These are phyloP conservation scores for Mustela nigripes DNA, from an alignment of 2,113 vertebrate genomes.

Conservation along the genomic window DNA sequence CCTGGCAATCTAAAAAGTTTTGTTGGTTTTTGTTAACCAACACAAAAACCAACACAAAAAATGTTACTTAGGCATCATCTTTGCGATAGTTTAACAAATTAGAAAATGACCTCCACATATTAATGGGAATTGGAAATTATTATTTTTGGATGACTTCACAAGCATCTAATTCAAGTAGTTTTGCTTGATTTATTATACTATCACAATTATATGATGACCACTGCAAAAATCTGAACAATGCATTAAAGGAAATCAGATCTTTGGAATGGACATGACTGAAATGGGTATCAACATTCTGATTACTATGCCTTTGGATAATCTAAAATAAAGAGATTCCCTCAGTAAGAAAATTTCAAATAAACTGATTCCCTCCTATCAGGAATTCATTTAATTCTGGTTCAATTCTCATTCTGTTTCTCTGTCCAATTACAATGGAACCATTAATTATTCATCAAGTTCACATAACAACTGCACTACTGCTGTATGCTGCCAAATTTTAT, in stretches of 20 bases:
- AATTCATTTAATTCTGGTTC: constrained; percentile 24
- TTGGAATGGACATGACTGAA: background rate
- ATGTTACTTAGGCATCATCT: background rate
- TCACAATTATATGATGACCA: background rate
- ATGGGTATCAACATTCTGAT: background rate
- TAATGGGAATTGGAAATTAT: background rate
- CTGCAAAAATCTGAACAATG: constrained; percentile 40
- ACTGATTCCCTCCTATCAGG: background rate
- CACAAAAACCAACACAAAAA: too few relatives aligned
- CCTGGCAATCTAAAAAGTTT: background rate
- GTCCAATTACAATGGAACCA: background rate
- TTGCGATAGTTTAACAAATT: background rate
- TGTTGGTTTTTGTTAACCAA: background rate
- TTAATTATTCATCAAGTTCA: background rate
- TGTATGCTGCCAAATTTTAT: background rate
- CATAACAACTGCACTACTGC: background rate
- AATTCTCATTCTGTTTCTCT: constrained; percentile 19
- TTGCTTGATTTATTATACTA: background rate
- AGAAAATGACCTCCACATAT: constrained; percentile 2
- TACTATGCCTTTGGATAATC: background rate
- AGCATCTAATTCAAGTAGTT: constrained; percentile 24
- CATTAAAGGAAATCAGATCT: constrained; percentile 23
- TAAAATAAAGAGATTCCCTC: constrained; percentile 7
- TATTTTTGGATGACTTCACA: constrained; percentile 38
- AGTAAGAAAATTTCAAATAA: background rate